Conservation (phyloP, 2,888 invertebrate genomes). For the Ceramica pisi region DNA sequence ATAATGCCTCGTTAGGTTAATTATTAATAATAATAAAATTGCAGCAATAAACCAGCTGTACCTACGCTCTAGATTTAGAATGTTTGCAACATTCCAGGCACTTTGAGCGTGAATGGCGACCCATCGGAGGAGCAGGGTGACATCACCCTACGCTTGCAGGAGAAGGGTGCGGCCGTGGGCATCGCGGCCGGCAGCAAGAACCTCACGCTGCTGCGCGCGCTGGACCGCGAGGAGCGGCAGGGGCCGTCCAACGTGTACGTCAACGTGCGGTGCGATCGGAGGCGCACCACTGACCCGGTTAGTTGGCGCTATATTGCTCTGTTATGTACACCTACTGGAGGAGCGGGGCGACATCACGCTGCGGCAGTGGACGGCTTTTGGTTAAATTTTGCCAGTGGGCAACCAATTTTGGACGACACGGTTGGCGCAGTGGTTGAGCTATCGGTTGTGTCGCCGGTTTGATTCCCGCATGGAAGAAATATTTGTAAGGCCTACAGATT, state of each 20-base stretch:
- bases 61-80: background rate
- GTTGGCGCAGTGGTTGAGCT: too few relatives aligned
- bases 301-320: conserved; percentile 44
- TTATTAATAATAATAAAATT: conserved; percentile 8
- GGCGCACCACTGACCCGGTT: conserved; percentile 95
- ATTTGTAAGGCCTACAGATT: too few relatives aligned
- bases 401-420: too few relatives aligned
- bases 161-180: conserved; percentile 94
- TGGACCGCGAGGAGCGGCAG: conserved; percentile 96
- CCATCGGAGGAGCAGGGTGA: conserved; percentile 93
- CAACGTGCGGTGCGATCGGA: conserved; percentile 95
- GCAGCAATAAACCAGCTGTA: background rate
- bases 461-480: too few relatives aligned
- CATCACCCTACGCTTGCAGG: conserved; percentile 94
- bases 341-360: too few relatives aligned
- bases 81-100: conserved; percentile 80
- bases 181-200: conserved; percentile 95
- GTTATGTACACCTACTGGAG: conserved; percentile 2
- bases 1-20: conserved; percentile 27
- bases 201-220: conserved; percentile 93
- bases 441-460: too few relatives aligned
- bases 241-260: conserved; percentile 97
- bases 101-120: conserved; percentile 95
- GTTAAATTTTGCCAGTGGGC: too few relatives aligned
- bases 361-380: too few relatives aligned